Percentiles rank a stretch among this genome's conserved stretches.
These are phyloP conservation scores for Micropoecilia bifurca DNA, from an alignment of 2,797 vertebrate genomes.

Conservation along the genomic window DNA sequence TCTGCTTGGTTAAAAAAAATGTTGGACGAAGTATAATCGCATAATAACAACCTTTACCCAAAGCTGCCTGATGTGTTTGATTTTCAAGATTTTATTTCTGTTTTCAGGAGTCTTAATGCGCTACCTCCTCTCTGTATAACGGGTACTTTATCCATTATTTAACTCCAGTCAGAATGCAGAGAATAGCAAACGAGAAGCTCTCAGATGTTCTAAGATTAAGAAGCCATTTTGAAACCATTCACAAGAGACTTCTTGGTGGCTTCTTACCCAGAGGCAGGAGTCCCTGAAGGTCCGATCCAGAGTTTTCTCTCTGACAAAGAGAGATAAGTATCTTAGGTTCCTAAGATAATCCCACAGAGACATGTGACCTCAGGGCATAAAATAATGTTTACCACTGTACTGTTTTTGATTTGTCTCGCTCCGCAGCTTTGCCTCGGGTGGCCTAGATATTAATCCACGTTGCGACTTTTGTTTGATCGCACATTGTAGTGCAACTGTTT, in stretches of 20 bases:
- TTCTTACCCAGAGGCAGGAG: conserved; percentile 12
- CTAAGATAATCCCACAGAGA: conserved; percentile 29
- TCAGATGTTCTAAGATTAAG: not conserved
- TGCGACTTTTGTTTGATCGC: conserved; percentile 8
- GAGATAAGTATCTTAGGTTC: conserved; percentile 21
- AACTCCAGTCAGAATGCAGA: not conserved
- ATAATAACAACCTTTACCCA: not conserved
- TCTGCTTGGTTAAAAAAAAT: not conserved
- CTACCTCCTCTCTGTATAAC: not conserved
- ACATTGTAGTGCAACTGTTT: conserved; percentile 8
- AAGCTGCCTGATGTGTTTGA: not conserved
- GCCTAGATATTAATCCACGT: conserved; percentile 9
- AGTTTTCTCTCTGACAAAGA: conserved; percentile 16
- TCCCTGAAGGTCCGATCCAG: conserved; percentile 28
- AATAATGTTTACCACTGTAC: conserved; percentile 42
- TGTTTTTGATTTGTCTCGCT: conserved; percentile 16
- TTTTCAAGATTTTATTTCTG: not conserved
- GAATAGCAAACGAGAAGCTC: not conserved
- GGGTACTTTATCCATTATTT: not conserved
- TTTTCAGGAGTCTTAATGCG: not conserved
- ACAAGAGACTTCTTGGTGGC: conserved; percentile 14
- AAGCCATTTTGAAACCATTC: conserved; percentile 1
- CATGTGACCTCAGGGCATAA: conserved; percentile 17
- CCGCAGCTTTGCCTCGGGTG: conserved; percentile 14
- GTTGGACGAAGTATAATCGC: not conserved